Evolutionary conservation across 2,113 vertebrate genomes (phyloP).

Genomic region (Gorsachius goisagi): DNA sequence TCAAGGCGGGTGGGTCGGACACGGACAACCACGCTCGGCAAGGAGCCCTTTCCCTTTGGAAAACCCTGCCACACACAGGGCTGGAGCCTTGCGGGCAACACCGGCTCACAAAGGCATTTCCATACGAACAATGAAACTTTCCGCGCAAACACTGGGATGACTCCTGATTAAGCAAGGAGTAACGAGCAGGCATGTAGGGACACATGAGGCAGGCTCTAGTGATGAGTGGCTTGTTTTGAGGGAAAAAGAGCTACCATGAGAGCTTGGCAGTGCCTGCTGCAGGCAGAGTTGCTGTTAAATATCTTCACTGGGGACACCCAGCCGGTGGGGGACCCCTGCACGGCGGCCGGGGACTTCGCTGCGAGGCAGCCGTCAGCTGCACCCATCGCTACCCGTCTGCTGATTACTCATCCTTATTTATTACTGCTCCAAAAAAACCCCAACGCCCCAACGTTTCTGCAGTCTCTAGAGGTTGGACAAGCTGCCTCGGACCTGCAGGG

Average conservation of each 20-base stretch:
- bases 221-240: neutral
- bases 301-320: neutral
- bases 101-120: neutral
- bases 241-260: neutral
- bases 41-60: neutral
- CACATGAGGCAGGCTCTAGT: neutral
- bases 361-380: neutral
- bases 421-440: neutral
- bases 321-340: rapidly evolving
- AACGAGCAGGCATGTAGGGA: neutral
- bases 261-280: neutral
- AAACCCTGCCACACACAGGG: neutral
- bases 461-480: neutral
- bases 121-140: neutral
- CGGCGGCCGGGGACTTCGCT: neutral
- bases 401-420: neutral
- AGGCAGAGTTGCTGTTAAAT: neutral
- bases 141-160: neutral
- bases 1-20: neutral
- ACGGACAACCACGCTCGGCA: rapidly evolving
- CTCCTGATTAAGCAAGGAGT: neutral
- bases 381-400: neutral
- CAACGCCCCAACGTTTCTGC: rapidly evolving
- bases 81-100: neutral
- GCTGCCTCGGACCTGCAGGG: neutral